phyloP scores from a whole-genome alignment of 2,797 vertebrate species.

The Falco naumanni region DNA sequence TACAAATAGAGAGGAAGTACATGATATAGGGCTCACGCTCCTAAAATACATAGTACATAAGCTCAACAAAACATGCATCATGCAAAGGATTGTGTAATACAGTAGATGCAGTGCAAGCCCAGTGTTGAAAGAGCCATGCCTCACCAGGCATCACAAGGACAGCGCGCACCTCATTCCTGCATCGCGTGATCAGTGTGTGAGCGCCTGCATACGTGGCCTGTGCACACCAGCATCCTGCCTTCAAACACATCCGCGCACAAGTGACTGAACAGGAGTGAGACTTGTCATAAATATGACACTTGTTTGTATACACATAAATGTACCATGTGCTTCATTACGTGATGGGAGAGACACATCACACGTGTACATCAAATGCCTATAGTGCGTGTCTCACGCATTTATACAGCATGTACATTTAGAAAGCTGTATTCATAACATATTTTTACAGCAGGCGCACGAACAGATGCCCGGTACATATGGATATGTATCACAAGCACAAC shows the following conservation, averaged over 20 bases:
- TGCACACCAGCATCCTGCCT: background rate
- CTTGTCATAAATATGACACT: background rate
- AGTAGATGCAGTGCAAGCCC: fast-evolving
- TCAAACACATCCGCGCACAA: background rate
- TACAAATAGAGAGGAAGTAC: background rate
- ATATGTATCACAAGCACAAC: background rate
- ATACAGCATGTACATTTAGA: background rate
- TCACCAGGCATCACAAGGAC: background rate
- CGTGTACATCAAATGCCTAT: background rate
- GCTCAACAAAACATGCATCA: fast-evolving
- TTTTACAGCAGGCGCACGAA: background rate
- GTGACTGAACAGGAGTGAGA: background rate
- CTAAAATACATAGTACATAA: fast-evolving
- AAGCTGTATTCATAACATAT: background rate
- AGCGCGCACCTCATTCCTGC: fast-evolving
- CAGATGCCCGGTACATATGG: background rate
- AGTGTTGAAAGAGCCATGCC: fast-evolving
- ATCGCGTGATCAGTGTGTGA: fast-evolving
- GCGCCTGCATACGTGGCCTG: fast-evolving
- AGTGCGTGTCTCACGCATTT: background rate
- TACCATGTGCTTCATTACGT: background rate
- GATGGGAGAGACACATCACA: background rate
- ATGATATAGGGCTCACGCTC: fast-evolving
- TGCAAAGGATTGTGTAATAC: fast-evolving
- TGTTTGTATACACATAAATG: background rate